Percentiles rank a stretch among this genome's conserved stretches.
Evolutionary conservation across 2,113 vertebrate species (phyloP).

Genomic region (Sus scrofa): DNA sequence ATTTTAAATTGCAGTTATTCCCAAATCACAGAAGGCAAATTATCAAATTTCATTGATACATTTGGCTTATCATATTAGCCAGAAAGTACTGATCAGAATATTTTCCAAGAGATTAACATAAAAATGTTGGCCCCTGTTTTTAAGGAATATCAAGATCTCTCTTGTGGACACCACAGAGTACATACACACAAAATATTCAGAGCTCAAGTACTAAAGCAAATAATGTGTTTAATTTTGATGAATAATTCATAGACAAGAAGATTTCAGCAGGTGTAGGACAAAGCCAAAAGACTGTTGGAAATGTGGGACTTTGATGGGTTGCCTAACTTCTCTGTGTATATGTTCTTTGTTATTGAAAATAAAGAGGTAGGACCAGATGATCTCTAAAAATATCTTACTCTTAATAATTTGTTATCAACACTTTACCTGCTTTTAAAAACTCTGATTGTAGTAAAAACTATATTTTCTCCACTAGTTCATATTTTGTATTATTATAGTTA

Average conservation of each 20-base stretch:
- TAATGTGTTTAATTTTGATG: background rate
- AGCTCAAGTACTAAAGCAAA: background rate
- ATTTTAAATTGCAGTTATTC: background rate
- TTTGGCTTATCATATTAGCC: background rate
- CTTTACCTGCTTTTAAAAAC: background rate
- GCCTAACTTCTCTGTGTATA: background rate
- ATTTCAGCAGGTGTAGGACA: background rate
- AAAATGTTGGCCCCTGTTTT: background rate
- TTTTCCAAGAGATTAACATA: background rate
- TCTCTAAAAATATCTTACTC: background rate
- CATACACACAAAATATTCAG: background rate
- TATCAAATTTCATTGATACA: background rate
- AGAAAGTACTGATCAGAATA: background rate
- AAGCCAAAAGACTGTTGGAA: background rate
- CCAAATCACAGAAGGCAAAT: background rate
- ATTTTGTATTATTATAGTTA: background rate
- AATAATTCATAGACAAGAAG: background rate
- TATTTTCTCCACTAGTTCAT: background rate
- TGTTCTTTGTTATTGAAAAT: background rate
- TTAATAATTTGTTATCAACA: background rate
- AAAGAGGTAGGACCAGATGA: background rate
- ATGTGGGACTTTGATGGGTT: background rate
- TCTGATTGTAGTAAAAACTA: background rate
- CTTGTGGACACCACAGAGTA: background rate
- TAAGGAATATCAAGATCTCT: background rate